Percentiles rank a stretch among this genome's conserved stretches.
These are phyloP conservation scores for Serilophus lunatus DNA, from an alignment of 2,113 vertebrate genomes.

Conservation along the genomic window DNA sequence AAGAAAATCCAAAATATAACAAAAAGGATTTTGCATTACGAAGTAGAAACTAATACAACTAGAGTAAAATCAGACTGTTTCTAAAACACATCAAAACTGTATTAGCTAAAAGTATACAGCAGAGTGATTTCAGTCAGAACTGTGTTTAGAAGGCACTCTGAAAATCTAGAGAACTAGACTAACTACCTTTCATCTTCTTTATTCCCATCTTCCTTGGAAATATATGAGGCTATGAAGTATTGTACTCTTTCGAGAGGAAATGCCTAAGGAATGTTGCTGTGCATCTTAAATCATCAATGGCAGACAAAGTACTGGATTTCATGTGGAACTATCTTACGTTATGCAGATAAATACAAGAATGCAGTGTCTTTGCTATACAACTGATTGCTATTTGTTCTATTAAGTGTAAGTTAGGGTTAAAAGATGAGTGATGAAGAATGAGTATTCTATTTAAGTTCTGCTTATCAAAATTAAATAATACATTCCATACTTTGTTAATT, in stretches of 20 bases:
- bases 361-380: neutral
- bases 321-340: neutral
- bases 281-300: neutral
- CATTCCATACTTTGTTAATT: neutral
- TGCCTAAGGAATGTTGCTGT: neutral
- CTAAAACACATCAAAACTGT: neutral
- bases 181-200: neutral
- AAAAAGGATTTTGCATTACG: neutral
- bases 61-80: neutral
- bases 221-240: neutral
- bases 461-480: neutral
- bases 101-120: neutral
- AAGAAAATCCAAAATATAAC: neutral
- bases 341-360: neutral
- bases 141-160: neutral
- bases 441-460: neutral
- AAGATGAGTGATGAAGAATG: neutral
- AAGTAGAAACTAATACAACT: neutral
- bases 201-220: neutral
- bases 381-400: neutral
- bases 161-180: neutral
- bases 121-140: neutral
- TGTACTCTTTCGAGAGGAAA: neutral
- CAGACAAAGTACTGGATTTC: neutral
- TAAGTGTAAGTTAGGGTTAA: neutral